Conservation (phyloP, 2,113 vertebrate genomes). For the Alectura lathami region DNA sequence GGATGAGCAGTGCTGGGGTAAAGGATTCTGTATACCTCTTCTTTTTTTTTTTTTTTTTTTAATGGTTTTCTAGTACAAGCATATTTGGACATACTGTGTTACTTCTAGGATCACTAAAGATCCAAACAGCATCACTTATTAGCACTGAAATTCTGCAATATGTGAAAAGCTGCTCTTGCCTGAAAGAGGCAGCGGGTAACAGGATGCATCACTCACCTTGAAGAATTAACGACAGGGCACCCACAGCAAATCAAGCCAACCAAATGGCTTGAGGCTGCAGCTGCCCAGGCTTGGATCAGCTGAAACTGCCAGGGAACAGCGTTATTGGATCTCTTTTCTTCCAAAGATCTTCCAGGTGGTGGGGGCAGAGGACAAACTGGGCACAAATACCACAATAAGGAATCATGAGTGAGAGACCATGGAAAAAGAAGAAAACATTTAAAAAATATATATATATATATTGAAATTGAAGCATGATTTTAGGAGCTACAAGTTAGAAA, state of each 20-base stretch:
- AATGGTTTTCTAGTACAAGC: not conserved
- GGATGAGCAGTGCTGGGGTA: not conserved
- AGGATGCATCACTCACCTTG: not conserved
- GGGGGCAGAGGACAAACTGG: not conserved
- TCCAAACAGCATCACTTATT: not conserved
- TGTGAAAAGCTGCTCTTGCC: not conserved
- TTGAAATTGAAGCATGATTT: not conserved
- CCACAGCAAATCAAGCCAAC: not conserved
- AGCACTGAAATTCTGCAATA: not conserved
- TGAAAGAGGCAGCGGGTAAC: fast-evolving
- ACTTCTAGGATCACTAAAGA: not conserved
- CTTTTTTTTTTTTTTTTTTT: not conserved
- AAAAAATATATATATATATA: too few species aligned
- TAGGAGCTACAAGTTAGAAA: not conserved
- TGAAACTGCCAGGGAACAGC: not conserved
- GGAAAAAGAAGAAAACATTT: not conserved
- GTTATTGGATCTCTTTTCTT: not conserved
- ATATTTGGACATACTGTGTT: not conserved
- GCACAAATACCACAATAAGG: not conserved
- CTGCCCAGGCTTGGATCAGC: not conserved
- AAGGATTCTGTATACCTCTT: not conserved
- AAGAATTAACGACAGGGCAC: not conserved
- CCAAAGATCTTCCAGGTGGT: not conserved
- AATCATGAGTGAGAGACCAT: not conserved
- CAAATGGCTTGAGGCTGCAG: not conserved